Base-by-base conservation (phyloP, 1,140 invertebrate genomes). In the Panulirus ornatus region DNA sequence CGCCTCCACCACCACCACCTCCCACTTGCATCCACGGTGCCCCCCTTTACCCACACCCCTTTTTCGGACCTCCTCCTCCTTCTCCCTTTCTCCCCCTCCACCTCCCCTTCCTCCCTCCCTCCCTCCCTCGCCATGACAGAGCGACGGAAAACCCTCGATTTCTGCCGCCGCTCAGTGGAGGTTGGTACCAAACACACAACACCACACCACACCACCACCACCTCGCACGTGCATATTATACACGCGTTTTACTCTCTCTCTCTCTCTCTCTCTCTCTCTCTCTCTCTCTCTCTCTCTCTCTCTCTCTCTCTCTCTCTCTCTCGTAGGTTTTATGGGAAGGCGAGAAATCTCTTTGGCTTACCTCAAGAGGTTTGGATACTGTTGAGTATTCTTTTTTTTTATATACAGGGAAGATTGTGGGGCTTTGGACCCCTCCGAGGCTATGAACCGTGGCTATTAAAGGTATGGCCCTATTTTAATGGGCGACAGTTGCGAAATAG, bases 241-340 rank as follows among this genome's bases (percentile, higher is more conserved):
- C n/a, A n/a, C n/a, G n/a, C n/a, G n/a, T n/a, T 70, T 36, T 38
- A 38, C 70, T 73, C 70, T 73, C 70, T 73, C 70, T 73, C 19
- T 73, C 70, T 73, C 2, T 34, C 70, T 73, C 63, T 73, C 70
- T 6, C 34, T 73, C 70, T 36, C 34, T 38, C n/a, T n/a, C n/a
- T n/a, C n/a, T n/a, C n/a, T n/a, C n/a, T n/a, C n/a, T n/a, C n/a
- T n/a, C n/a, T n/a, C n/a, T n/a, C n/a, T n/a, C n/a, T n/a, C n/a
- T n/a, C n/a, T n/a, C n/a, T n/a, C n/a, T n/a, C n/a, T n/a, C n/a
- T n/a, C n/a, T n/a, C n/a, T n/a, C n/a, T n/a, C n/a, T n/a, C n/a
- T n/a, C n/a, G n/a, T n/a, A n/a, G n/a, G n/a, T n/a, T n/a, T n/a
- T n/a, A n/a, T n/a, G n/a, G n/a, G n/a, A n/a, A n/a, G n/a, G n/a